Evolutionary conservation across 2,113 vertebrate genomes (phyloP).

Genomic region (Pterocles burchelli): DNA sequence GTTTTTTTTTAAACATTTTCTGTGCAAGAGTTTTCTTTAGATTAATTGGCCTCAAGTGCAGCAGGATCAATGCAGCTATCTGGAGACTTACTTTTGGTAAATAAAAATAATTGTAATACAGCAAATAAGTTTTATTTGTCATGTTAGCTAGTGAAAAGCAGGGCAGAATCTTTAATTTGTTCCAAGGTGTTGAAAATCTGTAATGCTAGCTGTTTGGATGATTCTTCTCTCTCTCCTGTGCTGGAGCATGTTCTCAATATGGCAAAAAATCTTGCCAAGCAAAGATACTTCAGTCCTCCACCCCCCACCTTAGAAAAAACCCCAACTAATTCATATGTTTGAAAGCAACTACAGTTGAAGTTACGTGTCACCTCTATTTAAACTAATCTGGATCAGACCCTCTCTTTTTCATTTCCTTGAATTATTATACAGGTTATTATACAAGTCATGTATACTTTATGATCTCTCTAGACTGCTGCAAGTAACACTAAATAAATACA

Average conservation of each 20-base stretch:
- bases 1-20: constrained; percentile 38
- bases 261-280: not conserved
- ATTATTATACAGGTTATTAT: not conserved
- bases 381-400: not conserved
- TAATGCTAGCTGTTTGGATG: not conserved
- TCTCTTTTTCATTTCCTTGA: not conserved
- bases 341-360: not conserved
- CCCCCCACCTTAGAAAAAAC: too few relatives aligned
- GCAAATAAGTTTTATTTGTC: constrained; percentile 16
- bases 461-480: not conserved
- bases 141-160: not conserved
- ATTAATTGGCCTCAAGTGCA: constrained; percentile 52
- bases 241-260: not conserved
- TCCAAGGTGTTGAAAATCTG: constrained; percentile 5
- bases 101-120: constrained; percentile 64
- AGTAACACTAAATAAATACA: not conserved
- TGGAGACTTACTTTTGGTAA: constrained; percentile 42
- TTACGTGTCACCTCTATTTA: not conserved
- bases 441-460: not conserved
- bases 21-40: constrained; percentile 45
- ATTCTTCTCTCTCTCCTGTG: not conserved
- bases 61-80: constrained; percentile 57
- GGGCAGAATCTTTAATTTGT: constrained; percentile 17
- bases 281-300: not conserved
- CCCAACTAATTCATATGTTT: not conserved